A percentile compares a stretch with the other conserved stretches of the same genome.
Conservation (phyloP, 2,113 vertebrate species). For the Paradisaea rubra region DNA sequence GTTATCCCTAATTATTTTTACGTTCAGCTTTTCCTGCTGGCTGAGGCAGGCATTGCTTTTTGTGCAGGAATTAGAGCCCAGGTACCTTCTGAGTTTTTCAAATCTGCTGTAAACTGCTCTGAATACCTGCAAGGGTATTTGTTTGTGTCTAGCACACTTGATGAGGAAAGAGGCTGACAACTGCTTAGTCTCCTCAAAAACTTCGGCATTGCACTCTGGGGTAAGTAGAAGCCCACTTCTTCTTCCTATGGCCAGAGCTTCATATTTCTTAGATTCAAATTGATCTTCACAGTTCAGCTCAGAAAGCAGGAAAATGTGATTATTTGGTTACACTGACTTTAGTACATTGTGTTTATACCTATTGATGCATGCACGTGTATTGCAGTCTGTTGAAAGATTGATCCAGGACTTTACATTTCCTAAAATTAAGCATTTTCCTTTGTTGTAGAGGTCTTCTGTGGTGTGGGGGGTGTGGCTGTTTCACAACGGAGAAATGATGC, state of each 20-base stretch:
- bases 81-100: not conserved
- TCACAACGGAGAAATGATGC: not conserved
- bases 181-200: not conserved
- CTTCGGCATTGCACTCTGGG: not conserved
- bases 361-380: not conserved
- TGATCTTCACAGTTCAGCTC: not conserved
- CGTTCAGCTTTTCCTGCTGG: not conserved
- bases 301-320: not conserved
- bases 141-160: not conserved
- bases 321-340: not conserved
- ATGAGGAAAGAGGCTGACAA: not conserved
- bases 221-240: not conserved
- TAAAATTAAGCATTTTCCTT: not conserved
- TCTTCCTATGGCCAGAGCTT: not conserved
- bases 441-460: not conserved
- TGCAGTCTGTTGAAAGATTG: not conserved
- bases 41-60: not conserved
- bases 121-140: not conserved
- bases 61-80: not conserved
- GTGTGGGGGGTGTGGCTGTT: not conserved
- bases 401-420: not conserved
- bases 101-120: not conserved
- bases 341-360: not conserved
- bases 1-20: slow-evolving; percentile 9
- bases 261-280: not conserved